phyloP scores from a whole-genome alignment of 2,797 vertebrate species.

The Melanotaenia maccullochi region DNA sequence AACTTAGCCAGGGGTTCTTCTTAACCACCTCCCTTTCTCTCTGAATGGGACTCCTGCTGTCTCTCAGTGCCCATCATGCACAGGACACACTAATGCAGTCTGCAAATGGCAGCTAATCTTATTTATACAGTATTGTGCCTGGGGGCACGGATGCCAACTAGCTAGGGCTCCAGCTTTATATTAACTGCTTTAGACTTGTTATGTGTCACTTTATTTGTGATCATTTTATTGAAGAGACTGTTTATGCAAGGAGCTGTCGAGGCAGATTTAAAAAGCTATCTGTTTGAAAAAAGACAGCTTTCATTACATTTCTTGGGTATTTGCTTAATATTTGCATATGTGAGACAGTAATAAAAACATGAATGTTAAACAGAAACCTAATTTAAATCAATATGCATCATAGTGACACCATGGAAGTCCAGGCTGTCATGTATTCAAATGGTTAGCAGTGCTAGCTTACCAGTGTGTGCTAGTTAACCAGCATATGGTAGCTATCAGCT shows the following conservation, averaged over 20 bases:
- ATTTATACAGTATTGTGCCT: constrained; percentile 13
- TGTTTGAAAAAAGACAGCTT: constrained; percentile 2
- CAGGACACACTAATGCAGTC: constrained; percentile 13
- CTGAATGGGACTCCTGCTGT: constrained; percentile 20
- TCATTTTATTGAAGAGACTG: background rate
- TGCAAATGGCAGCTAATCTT: constrained; percentile 18
- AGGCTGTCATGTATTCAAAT: background rate
- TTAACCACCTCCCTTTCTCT: background rate
- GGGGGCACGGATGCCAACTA: background rate
- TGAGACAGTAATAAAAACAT: background rate
- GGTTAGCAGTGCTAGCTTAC: background rate
- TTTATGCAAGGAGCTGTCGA: background rate
- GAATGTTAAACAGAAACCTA: background rate
- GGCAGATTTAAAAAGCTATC: background rate
- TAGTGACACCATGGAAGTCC: background rate
- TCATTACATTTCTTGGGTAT: background rate
- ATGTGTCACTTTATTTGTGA: background rate
- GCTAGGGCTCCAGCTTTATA: background rate
- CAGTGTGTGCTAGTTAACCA: no score
- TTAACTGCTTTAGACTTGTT: constrained; percentile 1
- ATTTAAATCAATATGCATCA: background rate
- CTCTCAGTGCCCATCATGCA: constrained; percentile 3
- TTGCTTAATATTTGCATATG: background rate
- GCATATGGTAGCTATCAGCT: no score
- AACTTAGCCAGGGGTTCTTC: constrained; percentile 3